Evolutionary conservation across 2,113 vertebrate genomes (phyloP), one percentile per base, ranked within the genome.

Genomic region (Datnioides undecimradiatus): DNA sequence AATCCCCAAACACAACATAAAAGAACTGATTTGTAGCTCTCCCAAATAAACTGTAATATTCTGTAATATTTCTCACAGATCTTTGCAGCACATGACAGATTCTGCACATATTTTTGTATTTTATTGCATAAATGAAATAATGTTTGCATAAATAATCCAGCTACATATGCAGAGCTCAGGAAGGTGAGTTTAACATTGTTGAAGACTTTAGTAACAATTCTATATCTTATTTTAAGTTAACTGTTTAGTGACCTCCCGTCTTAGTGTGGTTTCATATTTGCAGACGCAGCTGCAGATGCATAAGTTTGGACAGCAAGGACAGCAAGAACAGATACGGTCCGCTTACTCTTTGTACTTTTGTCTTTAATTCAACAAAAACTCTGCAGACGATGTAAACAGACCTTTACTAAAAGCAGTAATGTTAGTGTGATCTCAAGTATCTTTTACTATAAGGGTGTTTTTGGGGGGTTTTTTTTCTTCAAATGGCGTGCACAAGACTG

Each of bases 1-100:
- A 74, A 79, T 85, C 54, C 49, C n/a, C 40, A 46, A 73, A 80
- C 13, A 62, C 33, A 73, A 33, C 12, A 75, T 14, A 57, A 65
- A 58, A 16, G 5, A 78, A 19, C 75, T 46, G 2, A 85, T 73
- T 55, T 36, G 13, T 66, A 63, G 34, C 25, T 23, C 21, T 40
- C 9, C n/a, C 23, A 62, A 9, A 51, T 8, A 58, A 62, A 62
- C 3, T 63, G n/a, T 5, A 29, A 45, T 16, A 45, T 49, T 51
- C 9, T 13, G 41, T 27, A 51, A 45, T 68, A 27, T 33, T 55
- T 31, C 17, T 25, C 17, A 11, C n/a, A 65, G 8, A 76, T 58
- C 55, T 25, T 72, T 10, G 34, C 6, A 38, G n/a, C 0, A 43
- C 33, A 51, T 5, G 0, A 16, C 65, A n/a, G 41, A 40, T 34